These are phyloP conservation scores for Stomorhina lunata DNA, from an alignment of 2,888 invertebrate species.

Conservation along the genomic window DNA sequence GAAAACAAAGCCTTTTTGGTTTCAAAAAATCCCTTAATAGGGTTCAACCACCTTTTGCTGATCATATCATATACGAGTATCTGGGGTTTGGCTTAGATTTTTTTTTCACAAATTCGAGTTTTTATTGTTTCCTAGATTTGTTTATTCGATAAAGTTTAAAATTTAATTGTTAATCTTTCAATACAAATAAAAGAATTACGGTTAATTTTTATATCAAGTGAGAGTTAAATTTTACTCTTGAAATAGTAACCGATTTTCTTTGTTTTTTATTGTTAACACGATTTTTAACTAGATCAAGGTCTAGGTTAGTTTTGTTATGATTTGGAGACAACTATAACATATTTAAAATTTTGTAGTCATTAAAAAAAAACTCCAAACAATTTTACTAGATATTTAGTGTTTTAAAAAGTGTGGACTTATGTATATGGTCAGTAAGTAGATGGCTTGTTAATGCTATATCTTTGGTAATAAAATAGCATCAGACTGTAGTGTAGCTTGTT, in stretches of 20 bases:
- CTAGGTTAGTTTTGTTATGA: not conserved
- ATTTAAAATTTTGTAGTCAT: too few species aligned
- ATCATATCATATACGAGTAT: too few species aligned
- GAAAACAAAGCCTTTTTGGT: not conserved
- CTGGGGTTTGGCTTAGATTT: too few species aligned
- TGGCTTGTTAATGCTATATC: too few species aligned
- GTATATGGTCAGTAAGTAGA: too few species aligned
- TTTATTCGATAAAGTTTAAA: not conserved
- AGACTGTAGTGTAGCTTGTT: too few species aligned
- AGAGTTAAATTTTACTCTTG: slow-evolving; percentile 40
- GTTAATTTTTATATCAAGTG: not conserved
- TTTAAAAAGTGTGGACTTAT: too few species aligned
- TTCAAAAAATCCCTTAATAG: not conserved
- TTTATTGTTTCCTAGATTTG: not conserved
- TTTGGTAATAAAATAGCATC: too few species aligned
- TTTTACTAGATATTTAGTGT: too few species aligned
- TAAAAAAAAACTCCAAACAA: too few species aligned
- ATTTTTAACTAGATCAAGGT: not conserved
- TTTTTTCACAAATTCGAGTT: not conserved
- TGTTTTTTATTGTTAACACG: not conserved
- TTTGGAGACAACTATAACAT: too few species aligned
- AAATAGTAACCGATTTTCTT: not conserved
- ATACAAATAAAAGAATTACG: not conserved
- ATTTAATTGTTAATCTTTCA: not conserved
- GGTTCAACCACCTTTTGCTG: slow-evolving; percentile 15